Percentiles rank a stretch among this genome's conserved stretches.
Conservation (phyloP, 2,797 vertebrate genomes). For the Scarus forsteni region DNA sequence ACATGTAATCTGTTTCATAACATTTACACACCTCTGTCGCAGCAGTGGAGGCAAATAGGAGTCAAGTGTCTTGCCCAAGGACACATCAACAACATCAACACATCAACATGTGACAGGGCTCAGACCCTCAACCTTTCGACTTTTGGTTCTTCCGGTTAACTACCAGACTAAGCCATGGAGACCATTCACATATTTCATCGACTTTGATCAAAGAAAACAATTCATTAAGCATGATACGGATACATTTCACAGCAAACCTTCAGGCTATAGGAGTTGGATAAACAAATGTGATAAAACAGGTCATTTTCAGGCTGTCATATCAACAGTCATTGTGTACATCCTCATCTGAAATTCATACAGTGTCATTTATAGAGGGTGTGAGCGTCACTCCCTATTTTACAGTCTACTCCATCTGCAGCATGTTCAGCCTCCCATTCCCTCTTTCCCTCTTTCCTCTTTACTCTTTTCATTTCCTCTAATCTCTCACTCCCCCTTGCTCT, state of each 20-base stretch:
- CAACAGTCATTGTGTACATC: conserved; percentile 23
- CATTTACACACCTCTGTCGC: too few relatives aligned
- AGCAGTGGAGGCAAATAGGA: too few relatives aligned
- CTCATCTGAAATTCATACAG: conserved; percentile 58
- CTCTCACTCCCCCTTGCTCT: conserved; percentile 79
- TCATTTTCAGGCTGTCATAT: conserved; percentile 6
- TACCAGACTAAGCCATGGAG: too few relatives aligned
- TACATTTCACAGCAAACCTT: conserved; percentile 2
- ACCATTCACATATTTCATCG: too few relatives aligned
- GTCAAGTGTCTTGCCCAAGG: too few relatives aligned
- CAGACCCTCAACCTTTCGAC: too few relatives aligned
- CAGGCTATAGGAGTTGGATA: conserved; percentile 10
- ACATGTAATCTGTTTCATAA: too few relatives aligned
- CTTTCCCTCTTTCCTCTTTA: conserved; percentile 84
- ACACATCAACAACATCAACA: too few relatives aligned
- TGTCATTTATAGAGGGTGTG: conserved; percentile 48
- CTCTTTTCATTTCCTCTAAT: conserved; percentile 88
- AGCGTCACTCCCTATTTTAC: conserved; percentile 74
- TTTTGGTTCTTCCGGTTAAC: too few relatives aligned
- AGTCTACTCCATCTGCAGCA: conserved; percentile 77
- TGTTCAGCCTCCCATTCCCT: conserved; percentile 72
- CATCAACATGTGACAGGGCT: too few relatives aligned
- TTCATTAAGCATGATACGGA: too few relatives aligned
- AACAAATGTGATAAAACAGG: conserved; percentile 13
- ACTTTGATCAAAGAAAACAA: background rate